Conservation (phyloP, 92 coral and sea anemone genomes). For the Paragorgia papillata region DNA sequence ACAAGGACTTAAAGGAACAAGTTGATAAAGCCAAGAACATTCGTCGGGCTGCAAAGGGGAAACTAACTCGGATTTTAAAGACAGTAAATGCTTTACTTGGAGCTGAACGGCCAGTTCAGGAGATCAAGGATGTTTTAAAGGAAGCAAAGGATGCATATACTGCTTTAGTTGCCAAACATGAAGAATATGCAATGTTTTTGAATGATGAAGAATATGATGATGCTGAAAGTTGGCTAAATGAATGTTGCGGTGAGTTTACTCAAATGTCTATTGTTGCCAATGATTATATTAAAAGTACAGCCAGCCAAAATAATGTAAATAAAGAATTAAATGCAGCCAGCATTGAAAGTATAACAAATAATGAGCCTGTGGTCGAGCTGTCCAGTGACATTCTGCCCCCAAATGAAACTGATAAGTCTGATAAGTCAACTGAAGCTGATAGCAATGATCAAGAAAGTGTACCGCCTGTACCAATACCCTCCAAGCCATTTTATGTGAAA, state of each 20-base stretch:
- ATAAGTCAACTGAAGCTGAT: not conserved
- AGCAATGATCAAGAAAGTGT: not conserved
- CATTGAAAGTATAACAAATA: not conserved
- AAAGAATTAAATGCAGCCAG: constrained; percentile 36
- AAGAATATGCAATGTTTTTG: constrained; percentile 27
- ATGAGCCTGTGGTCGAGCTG: no score
- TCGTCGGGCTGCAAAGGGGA: constrained; percentile 36
- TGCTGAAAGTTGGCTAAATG: constrained; percentile 19
- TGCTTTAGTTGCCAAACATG: constrained; percentile 31
- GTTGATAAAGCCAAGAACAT: constrained; percentile 46
- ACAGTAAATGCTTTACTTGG: not conserved
- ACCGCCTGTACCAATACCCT: not conserved
- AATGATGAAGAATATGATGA: constrained; percentile 25
- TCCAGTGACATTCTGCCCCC: no score
- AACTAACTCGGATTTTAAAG: constrained; percentile 26
- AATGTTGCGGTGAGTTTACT: constrained; percentile 18
- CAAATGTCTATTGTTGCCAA: constrained; percentile 8
- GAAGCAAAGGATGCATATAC: constrained; percentile 21
- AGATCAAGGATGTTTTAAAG: constrained; percentile 16
- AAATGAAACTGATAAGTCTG: no score
- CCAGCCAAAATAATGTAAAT: not conserved
- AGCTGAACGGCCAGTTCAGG: constrained; percentile 38
- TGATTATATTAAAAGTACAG: constrained; percentile 10
- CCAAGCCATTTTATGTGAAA: constrained; percentile 21
- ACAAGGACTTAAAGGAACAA: no score